Conservation (phyloP, 2,113 vertebrate genomes). For the Calidris pygmaea region DNA sequence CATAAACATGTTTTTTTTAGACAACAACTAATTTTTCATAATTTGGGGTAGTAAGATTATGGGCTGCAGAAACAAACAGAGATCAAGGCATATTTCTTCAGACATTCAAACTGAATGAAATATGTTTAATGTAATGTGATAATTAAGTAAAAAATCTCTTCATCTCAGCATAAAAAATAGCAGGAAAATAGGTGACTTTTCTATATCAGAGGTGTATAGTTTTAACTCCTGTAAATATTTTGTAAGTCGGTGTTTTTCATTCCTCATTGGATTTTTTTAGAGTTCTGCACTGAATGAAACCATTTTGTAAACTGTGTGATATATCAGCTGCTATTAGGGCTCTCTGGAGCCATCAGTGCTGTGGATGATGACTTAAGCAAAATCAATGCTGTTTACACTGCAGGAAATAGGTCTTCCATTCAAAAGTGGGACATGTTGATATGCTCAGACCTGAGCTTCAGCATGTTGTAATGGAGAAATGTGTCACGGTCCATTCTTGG, state of each 20-base stretch:
- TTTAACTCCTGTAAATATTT: not conserved
- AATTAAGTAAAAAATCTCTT: not conserved
- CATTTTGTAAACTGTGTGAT: not conserved
- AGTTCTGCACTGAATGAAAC: not conserved
- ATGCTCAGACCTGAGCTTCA: not conserved
- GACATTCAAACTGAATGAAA: not conserved
- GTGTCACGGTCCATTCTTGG: not conserved
- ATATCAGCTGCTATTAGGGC: not conserved
- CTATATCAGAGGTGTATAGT: not conserved
- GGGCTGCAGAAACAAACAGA: not conserved
- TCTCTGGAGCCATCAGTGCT: not conserved
- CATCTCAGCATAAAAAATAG: not conserved
- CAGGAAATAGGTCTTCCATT: not conserved
- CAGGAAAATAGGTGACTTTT: not conserved
- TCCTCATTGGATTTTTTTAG: not conserved
- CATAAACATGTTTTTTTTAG: not conserved
- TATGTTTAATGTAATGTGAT: not conserved
- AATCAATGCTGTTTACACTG: not conserved
- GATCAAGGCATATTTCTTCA: not conserved
- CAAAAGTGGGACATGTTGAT: not conserved
- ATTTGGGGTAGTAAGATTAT: not conserved
- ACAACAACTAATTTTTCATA: not conserved
- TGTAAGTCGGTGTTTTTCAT: not conserved
- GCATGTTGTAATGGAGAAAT: not conserved
- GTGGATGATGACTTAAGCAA: not conserved